Conservation (phyloP, 64 coral and sea anemone species). For the Montipora sp. region DNA sequence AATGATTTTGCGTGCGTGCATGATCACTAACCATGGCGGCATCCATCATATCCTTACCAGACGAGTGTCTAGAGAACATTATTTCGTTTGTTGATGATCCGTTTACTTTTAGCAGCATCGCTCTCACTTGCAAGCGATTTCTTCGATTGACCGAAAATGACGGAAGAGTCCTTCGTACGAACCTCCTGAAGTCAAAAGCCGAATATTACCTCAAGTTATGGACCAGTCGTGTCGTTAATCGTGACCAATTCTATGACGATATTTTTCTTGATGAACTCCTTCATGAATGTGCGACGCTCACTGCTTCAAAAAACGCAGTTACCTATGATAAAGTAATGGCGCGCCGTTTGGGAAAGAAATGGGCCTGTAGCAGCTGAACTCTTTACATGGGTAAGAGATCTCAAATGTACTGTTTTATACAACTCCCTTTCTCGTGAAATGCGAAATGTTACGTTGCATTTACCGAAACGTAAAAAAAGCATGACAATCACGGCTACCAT, state of each 20-base stretch:
- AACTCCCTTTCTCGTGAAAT: background rate
- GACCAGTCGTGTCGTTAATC: background rate
- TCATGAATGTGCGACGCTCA: background rate
- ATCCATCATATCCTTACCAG: slow-evolving; percentile 42
- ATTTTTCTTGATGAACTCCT: background rate
- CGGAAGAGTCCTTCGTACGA: slow-evolving; percentile 1
- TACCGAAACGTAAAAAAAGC: slow-evolving; percentile 27
- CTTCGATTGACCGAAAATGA: slow-evolving; percentile 2
- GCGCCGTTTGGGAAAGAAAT: background rate
- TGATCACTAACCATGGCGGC: background rate
- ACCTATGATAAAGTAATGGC: slow-evolving; percentile 17
- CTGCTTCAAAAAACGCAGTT: background rate
- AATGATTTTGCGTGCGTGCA: too few species aligned
- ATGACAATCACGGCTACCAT: slow-evolving; percentile 46
- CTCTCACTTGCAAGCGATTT: slow-evolving; percentile 67
- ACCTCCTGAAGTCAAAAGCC: slow-evolving; percentile 36
- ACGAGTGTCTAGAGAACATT: slow-evolving; percentile 44
- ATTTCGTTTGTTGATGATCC: slow-evolving; percentile 38
- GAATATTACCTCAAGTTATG: slow-evolving; percentile 53
- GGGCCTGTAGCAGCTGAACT: slow-evolving; percentile 33
- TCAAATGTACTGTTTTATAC: background rate
- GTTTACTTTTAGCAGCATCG: slow-evolving; percentile 24
- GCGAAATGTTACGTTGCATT: slow-evolving; percentile 24
- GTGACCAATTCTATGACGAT: background rate
- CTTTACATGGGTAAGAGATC: slow-evolving; percentile 25